Evolutionary conservation across 2,797 vertebrate species (phyloP).

Genomic region (Menidia menidia): DNA sequence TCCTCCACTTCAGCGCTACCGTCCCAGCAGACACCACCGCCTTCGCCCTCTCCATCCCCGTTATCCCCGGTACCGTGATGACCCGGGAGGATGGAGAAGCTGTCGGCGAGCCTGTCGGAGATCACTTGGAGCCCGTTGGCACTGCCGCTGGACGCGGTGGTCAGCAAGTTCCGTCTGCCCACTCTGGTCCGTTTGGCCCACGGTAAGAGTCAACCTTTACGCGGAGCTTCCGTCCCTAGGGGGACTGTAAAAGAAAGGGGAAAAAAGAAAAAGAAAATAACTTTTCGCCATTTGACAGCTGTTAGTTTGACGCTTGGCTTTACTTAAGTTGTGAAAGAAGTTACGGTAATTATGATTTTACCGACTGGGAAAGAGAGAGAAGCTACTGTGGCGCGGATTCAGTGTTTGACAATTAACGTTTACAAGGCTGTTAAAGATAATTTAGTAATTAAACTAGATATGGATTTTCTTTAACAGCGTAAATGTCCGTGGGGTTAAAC

Average conservation of each 20-base stretch:
- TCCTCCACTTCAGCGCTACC: slow-evolving; percentile 25
- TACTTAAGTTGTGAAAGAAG: background rate
- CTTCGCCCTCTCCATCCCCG: slow-evolving; percentile 21
- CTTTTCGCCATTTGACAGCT: slow-evolving; percentile 7
- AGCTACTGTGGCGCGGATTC: fast-evolving
- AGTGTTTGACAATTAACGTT: background rate
- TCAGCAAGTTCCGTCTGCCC: slow-evolving; percentile 93
- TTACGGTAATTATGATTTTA: background rate
- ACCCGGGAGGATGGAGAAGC: slow-evolving; percentile 92
- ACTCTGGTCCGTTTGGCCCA: slow-evolving; percentile 90
- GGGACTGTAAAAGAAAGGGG: background rate
- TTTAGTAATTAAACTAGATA: slow-evolving; percentile 22
- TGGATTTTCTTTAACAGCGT: background rate
- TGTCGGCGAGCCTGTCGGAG: slow-evolving; percentile 90
- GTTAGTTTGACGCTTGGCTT: background rate
- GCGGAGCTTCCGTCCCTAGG: background rate
- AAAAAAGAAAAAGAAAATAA: background rate
- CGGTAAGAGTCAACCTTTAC: slow-evolving; percentile 78
- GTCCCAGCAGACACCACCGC: background rate
- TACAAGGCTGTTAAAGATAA: background rate
- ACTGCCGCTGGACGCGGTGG: slow-evolving; percentile 93
- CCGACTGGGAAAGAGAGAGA: background rate
- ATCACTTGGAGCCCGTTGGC: slow-evolving; percentile 92
- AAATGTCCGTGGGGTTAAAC: background rate
- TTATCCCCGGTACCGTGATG: slow-evolving; percentile 78